phyloP scores from a whole-genome alignment of 2,113 vertebrate species.

The Microtus richardsoni region DNA sequence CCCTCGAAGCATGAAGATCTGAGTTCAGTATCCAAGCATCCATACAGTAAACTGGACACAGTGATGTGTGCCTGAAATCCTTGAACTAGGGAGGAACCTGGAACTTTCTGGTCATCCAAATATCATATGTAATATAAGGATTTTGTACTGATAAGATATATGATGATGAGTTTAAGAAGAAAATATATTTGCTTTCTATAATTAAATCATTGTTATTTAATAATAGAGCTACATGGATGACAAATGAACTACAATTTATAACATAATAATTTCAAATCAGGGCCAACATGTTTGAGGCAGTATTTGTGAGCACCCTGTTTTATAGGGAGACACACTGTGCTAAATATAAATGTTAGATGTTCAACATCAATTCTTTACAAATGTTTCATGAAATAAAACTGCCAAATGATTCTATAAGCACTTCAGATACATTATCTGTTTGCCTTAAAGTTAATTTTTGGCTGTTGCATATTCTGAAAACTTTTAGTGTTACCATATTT shows the following conservation, averaged over 20 bases:
- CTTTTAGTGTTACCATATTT: neutral
- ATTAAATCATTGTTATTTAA: neutral
- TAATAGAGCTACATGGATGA: no score
- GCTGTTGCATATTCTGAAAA: neutral
- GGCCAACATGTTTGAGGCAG: neutral
- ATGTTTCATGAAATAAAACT: neutral
- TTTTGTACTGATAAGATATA: neutral
- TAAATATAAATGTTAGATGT: no score
- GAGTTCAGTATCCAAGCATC: neutral
- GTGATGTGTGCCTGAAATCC: neutral
- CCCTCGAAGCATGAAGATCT: neutral
- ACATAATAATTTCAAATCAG: neutral
- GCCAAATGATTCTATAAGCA: neutral
- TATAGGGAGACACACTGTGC: neutral
- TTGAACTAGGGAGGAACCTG: neutral
- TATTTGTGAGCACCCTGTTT: neutral
- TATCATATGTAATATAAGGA: neutral
- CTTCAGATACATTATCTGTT: neutral
- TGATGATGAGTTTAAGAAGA: neutral
- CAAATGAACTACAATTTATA: neutral
- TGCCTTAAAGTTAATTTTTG: neutral
- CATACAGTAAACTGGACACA: neutral
- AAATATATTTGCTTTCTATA: neutral
- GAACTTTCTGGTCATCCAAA: neutral
- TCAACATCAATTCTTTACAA: neutral